Base-by-base conservation (phyloP, 2,797 vertebrate genomes). In the Geotrypetes seraphini region DNA sequence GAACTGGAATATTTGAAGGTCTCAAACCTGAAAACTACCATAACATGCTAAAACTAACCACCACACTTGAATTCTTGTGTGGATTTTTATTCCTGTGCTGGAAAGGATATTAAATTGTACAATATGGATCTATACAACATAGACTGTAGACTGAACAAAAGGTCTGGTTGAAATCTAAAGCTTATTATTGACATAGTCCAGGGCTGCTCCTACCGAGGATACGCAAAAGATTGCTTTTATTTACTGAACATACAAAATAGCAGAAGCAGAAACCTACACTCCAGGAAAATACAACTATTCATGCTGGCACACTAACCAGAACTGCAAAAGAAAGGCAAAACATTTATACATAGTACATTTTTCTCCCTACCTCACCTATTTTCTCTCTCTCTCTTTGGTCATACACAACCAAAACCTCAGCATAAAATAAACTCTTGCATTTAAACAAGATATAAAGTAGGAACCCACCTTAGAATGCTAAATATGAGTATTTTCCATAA, bases 91-190 rank as follows among this genome's bases (percentile, higher is more conserved):
- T n/a, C n/a, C n/a, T n/a, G n/a, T n/a, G n/a, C n/a, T n/a, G n/a
- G n/a, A n/a, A n/a, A n/a, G n/a, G 4, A 19, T 13, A n/a, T 17
- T 19, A 19, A 22, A 36, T 19, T 16, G 51, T 53, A 16, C 36
- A 74, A 68, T 66, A 65, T 47, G 55, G 60, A 77, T 39, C 37
- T 32, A 42, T 45, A 30, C 23, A 55, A 57, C 28, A 25, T 36
- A 37, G 53, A 59, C 30, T 50, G 50, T 27, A 50, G 33, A 30
- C 14, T 36, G 52, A 26, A 21, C 43, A 41, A 65, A 77, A 54
- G 25, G 13, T n/a, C n/a, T n/a, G 63, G 47, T 37, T 4, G 47
- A 28, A 63, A 52, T 12, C 19, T 1, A 48, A 28, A 66, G 57
- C 68, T 49, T 49, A 61, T 53, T 55, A 64, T 71, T 56, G 60